Base-by-base conservation (phyloP, 2,888 invertebrate genomes). In the Nycteola revayana region DNA sequence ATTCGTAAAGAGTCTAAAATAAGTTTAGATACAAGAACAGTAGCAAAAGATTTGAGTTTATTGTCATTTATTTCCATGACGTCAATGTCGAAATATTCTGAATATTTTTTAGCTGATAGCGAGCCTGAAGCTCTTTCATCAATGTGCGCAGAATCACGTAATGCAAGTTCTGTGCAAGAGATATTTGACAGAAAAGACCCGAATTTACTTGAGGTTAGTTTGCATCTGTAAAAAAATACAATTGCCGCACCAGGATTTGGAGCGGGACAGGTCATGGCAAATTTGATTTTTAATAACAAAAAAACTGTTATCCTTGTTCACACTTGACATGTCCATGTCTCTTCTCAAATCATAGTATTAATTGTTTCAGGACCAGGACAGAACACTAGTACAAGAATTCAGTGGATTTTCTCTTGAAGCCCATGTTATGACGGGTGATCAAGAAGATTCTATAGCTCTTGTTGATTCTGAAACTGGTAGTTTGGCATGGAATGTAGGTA, bases 391-490 rank as follows among this genome's bases (percentile, higher is more conserved):
- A 29, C 82, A 79, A 52, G 79, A 71, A 1, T 85, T 85, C 29
- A 87, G 87, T 55, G 84, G 83, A 0, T 83, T 77, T 48, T 82
- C 85, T 9, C 66, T 85, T 28, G 65, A 76, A 25, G 60, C 52
- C 1, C 74, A 66, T 22, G 61, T 60, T 0, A 40, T 71, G 9
- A 49, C 56, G n/a, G 74, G 78, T 1, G 78, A 84, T 36, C 74
- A 73, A 35, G 68, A 66, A 2, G 76, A 85, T 53, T 65, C 60
- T 25, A 52, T 76, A 0, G 78, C 75, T 42, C 54, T 72, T n/a
- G 54, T 81, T 0, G 82, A 86, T 37, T 80, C 84, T 1, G 83
- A 83, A 45, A 78, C 82, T 22, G 79, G 79, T n/a, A 82, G 77
- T 47, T 10, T 69, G 20, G 57, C 69, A 4, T 39, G 65, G 2